Base-by-base conservation (phyloP, 2,888 invertebrate species). In the Opisthograptis luteolata region DNA sequence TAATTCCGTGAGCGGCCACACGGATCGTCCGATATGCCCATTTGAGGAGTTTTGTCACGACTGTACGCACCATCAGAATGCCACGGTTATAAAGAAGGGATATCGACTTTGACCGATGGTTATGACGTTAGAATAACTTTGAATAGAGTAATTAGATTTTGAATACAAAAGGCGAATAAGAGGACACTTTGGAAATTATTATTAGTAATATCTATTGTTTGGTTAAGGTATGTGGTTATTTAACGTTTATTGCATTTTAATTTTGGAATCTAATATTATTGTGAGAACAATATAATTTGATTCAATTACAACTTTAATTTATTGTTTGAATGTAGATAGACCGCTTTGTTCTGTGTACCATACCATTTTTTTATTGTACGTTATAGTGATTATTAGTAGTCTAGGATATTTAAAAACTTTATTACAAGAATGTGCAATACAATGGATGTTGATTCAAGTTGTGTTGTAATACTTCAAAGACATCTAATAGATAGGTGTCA, bases 121-220 rank as follows among this genome's bases (percentile, higher is more conserved):
- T 87, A 86, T 89, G 88, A 85, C 80, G 79, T 81, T 87, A 68
- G 87, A 88, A 89, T 89, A 88, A 85, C 84, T 88, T 83, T 87
- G 86, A 88, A 88, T 88, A 78, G 76, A 69, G 73, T 87, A 84
- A 87, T 89, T 88, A 87, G 76, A 76, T 81, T 69, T 81, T 81
- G 82, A 87, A 82, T 84, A 81, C 74, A 76, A 72, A 78, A 72
- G 70, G 74, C 73, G 76, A 80, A 82, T 78, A 75, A 73, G 60
- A 66, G 57, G 66, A 73, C 62, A 54, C 62, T 64, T 64, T 68
- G 72, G 66, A 76, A 69, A 79, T 77, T 80, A 79, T 73, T 76
- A 76, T 76, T 73, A 72, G 58, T 68, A 68, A 66, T n/a, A 62
- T 68, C 72, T 68, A 81, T 81, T 80, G 78, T 78, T 63, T 67